These are phyloP conservation scores for Druon quercuslanigerum DNA, from an alignment of 1,140 invertebrate species.

Conservation along the genomic window DNA sequence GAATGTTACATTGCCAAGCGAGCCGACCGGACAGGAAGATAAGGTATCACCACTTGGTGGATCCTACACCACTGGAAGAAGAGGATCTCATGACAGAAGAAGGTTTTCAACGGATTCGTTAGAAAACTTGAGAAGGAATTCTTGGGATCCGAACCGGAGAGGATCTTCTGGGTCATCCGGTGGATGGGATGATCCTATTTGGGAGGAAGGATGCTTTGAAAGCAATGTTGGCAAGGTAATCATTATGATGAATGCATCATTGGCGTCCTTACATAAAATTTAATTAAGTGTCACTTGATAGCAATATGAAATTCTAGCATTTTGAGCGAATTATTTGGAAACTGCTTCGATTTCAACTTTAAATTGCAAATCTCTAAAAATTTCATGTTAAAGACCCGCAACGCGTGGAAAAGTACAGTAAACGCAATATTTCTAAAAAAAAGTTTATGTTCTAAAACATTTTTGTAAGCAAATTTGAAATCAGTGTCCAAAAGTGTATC, in stretches of 20 bases:
- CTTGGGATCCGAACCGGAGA: slow-evolving; percentile 81
- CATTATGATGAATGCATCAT: neutral
- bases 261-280: neutral
- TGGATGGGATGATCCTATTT: slow-evolving; percentile 78
- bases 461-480: too few species aligned
- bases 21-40: slow-evolving; percentile 65
- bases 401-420: slow-evolving; percentile 34
- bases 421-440: slow-evolving; percentile 41
- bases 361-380: slow-evolving; percentile 14
- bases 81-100: slow-evolving; percentile 76
- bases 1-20: slow-evolving; percentile 69
- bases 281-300: neutral
- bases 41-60: slow-evolving; percentile 48
- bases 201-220: slow-evolving; percentile 69
- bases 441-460: neutral
- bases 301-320: too few species aligned
- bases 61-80: slow-evolving; percentile 59
- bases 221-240: slow-evolving; percentile 56
- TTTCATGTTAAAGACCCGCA: slow-evolving; percentile 35
- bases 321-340: too few species aligned
- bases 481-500: too few species aligned
- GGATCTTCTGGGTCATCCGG: slow-evolving; percentile 78
- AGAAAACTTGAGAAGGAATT: slow-evolving; percentile 80
- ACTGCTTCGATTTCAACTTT: slow-evolving; percentile 20
- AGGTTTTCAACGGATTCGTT: slow-evolving; percentile 84